Conservation (phyloP, 2,888 invertebrate genomes). For the Celastrina argiolus region DNA sequence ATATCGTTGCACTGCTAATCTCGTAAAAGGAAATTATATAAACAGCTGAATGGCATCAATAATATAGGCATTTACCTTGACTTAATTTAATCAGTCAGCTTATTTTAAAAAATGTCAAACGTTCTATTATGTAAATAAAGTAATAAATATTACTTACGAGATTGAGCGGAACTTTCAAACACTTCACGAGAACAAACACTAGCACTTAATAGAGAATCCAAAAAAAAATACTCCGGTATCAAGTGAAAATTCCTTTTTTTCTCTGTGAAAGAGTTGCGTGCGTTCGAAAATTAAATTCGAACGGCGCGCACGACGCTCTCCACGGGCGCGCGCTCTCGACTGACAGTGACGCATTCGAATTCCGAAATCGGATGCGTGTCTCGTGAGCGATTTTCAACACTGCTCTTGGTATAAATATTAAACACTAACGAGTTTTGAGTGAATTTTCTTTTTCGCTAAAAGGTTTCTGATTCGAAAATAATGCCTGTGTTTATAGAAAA, state of each 20-base stretch:
- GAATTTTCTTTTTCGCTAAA: not conserved
- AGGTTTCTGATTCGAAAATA: not conserved
- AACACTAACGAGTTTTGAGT: not conserved
- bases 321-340: constrained; percentile 42
- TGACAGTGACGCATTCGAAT: constrained; percentile 36
- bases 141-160: not conserved
- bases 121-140: constrained; percentile 14
- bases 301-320: constrained; percentile 39
- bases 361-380: constrained; percentile 38
- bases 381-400: constrained; percentile 30
- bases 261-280: constrained; percentile 23
- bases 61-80: not conserved
- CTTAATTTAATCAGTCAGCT: not conserved
- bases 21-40: constrained; percentile 7
- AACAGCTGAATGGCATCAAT: not conserved
- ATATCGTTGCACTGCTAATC: constrained; percentile 17
- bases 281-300: constrained; percentile 33
- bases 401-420: constrained; percentile 25
- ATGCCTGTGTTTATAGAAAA: not conserved
- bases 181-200: constrained; percentile 37
- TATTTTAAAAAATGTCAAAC: constrained; percentile 11
- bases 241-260: constrained; percentile 8
- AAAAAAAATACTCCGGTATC: constrained; percentile 32
- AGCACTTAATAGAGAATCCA: constrained; percentile 29
- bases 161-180: constrained; percentile 28